Evolutionary conservation across 2,888 invertebrate species (phyloP).

Genomic region (Trachelus tabidus): DNA sequence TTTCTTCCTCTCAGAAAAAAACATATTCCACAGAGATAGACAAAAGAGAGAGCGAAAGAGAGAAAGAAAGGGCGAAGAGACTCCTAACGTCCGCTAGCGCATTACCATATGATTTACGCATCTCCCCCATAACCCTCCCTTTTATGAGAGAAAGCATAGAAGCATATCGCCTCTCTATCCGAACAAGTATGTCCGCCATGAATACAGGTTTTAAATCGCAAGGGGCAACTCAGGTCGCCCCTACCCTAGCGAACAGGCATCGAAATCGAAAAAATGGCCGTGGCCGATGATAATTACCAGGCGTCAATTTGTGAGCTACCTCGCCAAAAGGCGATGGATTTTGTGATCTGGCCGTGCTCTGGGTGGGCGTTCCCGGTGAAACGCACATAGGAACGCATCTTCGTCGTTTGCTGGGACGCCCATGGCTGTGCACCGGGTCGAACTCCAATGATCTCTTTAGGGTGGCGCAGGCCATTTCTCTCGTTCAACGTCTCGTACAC

Average conservation of each 20-base stretch:
- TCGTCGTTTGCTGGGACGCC: constrained; percentile 86
- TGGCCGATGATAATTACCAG: constrained; percentile 75
- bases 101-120: constrained; percentile 63
- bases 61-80: background rate
- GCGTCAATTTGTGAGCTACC: constrained; percentile 86
- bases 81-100: constrained; percentile 44
- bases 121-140: constrained; percentile 30
- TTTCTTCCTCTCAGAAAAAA: background rate
- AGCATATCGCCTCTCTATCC: background rate
- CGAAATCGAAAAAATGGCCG: constrained; percentile 51
- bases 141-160: background rate
- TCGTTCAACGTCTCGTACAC: constrained; percentile 40
- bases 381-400: constrained; percentile 91
- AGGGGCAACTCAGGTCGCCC: constrained; percentile 28
- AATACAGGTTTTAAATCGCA: constrained; percentile 58
- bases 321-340: constrained; percentile 86
- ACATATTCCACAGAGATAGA: background rate
- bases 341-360: constrained; percentile 51
- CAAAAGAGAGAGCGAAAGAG: background rate
- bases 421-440: constrained; percentile 88
- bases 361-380: constrained; percentile 67
- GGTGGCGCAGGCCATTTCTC: constrained; percentile 97
- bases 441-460: constrained; percentile 95
- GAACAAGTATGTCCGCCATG: constrained; percentile 31
- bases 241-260: constrained; percentile 20